Percentiles rank a stretch among this genome's conserved stretches.
Conservation (phyloP, 1,140 invertebrate species). For the Musca domestica region DNA sequence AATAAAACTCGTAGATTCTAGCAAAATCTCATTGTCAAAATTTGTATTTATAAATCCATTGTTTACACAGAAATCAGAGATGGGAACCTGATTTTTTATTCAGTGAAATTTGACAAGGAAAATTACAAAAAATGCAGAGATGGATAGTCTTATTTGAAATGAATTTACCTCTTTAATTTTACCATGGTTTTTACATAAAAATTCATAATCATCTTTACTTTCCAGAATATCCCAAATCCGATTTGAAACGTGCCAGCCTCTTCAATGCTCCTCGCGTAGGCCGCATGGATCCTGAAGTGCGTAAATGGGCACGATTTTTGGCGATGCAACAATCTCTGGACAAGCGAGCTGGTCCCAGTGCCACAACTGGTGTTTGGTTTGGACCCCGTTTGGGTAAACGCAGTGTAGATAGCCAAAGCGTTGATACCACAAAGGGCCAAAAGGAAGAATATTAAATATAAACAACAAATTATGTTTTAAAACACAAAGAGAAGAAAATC, state of each 20-base stretch:
- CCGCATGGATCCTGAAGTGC: slow-evolving; percentile 51
- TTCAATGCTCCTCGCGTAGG: slow-evolving; percentile 60
- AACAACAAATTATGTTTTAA: not conserved
- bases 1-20: too few relatives aligned
- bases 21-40: too few relatives aligned
- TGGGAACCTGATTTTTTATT: too few relatives aligned
- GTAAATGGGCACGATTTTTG: slow-evolving; percentile 46
- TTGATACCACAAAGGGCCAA: slow-evolving; percentile 30
- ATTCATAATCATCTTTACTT: slow-evolving; percentile 20
- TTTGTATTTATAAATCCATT: too few relatives aligned
- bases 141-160: too few relatives aligned
- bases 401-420: slow-evolving; percentile 38
- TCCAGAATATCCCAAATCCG: slow-evolving; percentile 45
- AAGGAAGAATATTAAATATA: slow-evolving; percentile 40
- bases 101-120: too few relatives aligned
- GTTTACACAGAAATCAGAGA: too few relatives aligned
- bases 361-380: slow-evolving; percentile 59
- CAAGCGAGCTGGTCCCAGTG: slow-evolving; percentile 47
- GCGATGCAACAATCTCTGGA: slow-evolving; percentile 47
- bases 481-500: not conserved
- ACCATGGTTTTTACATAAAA: too few relatives aligned
- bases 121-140: too few relatives aligned
- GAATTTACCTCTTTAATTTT: too few relatives aligned
- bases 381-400: slow-evolving; percentile 58
- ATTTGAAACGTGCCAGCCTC: slow-evolving; percentile 53